Evolutionary conservation across 2,888 invertebrate species (phyloP).

Genomic region (Oligia fasciuncula): DNA sequence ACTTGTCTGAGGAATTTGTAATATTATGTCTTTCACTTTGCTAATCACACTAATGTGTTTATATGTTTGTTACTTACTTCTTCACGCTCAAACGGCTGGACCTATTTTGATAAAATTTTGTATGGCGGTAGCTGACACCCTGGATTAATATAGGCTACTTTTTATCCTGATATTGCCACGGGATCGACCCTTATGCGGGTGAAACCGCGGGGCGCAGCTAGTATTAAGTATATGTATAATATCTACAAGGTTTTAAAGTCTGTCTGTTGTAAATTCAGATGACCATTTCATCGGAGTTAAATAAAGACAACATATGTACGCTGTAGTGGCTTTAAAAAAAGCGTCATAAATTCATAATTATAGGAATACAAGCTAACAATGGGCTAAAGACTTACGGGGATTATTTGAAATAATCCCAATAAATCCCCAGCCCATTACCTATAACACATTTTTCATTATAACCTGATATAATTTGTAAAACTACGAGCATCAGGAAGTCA

Average conservation of each 20-base stretch:
- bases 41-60: not conserved
- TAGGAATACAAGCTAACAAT: not conserved
- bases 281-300: not conserved
- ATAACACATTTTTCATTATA: not conserved
- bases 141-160: too few species aligned
- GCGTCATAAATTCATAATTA: too few species aligned
- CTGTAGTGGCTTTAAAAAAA: not conserved
- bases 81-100: too few species aligned
- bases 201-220: too few species aligned
- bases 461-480: not conserved
- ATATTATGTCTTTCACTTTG: not conserved
- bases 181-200: too few species aligned
- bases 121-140: too few species aligned
- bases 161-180: too few species aligned
- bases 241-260: not conserved
- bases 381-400: not conserved
- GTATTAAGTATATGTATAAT: too few species aligned
- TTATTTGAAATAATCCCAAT: not conserved
- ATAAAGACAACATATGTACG: not conserved
- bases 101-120: too few species aligned
- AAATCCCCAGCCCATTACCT: not conserved
- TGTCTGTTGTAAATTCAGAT: not conserved
- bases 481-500: constrained; percentile 11
- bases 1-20: not conserved
- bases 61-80: too few species aligned